Evolutionary conservation across 1,140 invertebrate genomes (phyloP).

Genomic region (Anoplophora glabripennis): DNA sequence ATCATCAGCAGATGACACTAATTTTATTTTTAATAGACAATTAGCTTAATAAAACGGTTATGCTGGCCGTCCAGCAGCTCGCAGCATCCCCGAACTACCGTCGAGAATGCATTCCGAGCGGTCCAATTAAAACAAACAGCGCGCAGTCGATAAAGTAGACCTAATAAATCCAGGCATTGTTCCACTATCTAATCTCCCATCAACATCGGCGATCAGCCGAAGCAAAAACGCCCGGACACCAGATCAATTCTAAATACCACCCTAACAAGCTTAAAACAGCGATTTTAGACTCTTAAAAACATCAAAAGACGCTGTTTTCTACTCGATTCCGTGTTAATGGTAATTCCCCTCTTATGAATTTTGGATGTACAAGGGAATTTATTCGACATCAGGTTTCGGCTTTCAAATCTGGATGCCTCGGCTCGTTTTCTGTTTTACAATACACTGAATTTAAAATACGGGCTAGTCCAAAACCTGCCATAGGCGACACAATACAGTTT

Average conservation of each 20-base stretch:
- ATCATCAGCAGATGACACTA: no score
- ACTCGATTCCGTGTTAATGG: constrained; percentile 17
- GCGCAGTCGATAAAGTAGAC: constrained; percentile 27
- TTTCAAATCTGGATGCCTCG: no score
- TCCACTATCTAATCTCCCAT: constrained; percentile 34
- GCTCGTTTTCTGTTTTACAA: no score
- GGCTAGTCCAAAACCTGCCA: no score
- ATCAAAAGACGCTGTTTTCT: constrained; percentile 14
- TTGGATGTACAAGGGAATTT: constrained; percentile 5
- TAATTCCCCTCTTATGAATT: constrained; percentile 23
- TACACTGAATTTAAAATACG: no score
- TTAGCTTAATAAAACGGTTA: no score
- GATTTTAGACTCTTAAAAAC: constrained; percentile 23
- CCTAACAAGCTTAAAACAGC: constrained; percentile 38
- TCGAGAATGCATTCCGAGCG: constrained; percentile 26
- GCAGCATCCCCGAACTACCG: constrained; percentile 20
- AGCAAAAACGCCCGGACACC: constrained; percentile 33
- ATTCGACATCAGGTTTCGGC: no score
- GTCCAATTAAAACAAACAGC: constrained; percentile 33
- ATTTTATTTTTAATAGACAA: no score
- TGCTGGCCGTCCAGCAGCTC: no score
- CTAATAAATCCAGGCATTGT: constrained; percentile 37
- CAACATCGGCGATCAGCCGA: constrained; percentile 30
- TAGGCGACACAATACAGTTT: no score
- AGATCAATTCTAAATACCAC: constrained; percentile 42